Base-by-base conservation (phyloP, 2,113 vertebrate genomes). In the Gorsachius goisagi region DNA sequence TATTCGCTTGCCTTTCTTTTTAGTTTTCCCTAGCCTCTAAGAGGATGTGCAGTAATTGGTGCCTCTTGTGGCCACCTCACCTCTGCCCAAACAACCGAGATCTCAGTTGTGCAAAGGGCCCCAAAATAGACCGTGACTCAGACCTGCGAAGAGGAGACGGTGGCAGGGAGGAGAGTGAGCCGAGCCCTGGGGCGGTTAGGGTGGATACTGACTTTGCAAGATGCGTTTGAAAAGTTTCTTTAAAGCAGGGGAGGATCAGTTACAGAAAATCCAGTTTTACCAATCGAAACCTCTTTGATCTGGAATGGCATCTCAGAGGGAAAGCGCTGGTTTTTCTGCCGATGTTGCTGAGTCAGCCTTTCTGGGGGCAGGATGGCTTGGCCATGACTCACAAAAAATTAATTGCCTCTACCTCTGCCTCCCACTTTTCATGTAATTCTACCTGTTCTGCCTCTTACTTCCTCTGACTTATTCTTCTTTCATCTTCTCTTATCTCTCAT, bases 51-150 rank as follows among this genome's bases (percentile, higher is more conserved):
- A 66, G 63, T 85, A 94, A 94, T 73, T 82, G 59, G 74, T 85
- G 59, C 50, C 63, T 88, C 91, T 91, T 63, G 45, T 44, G 87
- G 87, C 81, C n/a, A 80, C 84, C 89, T 84, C 87, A 85, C 81
- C 74, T 89, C 53, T 85, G 63, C 35, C 59, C 83, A 95, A 88
- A 95, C 66, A 89, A 35, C 58, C 0, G 0, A 69, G 53, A 82
- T 78, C 45, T 83, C 60, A 26, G 28, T 41, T 94, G 72, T 68
- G 85, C 60, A 63, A 73, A 79, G 68, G 47, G 44, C 33, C 76
- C 60, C 45, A 60, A 92, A 97, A 94, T 68, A 97, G 92, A 68
- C 64, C 11, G 5, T 92, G 93, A 96, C 79, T 90, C 88, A 94
- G 60, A 74, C 11, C 68, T 47, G 52, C 47, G 63, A 90, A 93